A percentile compares a stretch with the other conserved stretches of the same genome.
These are phyloP conservation scores for Sussaba pulchella DNA, from an alignment of 2,888 invertebrate genomes.

Conservation along the genomic window DNA sequence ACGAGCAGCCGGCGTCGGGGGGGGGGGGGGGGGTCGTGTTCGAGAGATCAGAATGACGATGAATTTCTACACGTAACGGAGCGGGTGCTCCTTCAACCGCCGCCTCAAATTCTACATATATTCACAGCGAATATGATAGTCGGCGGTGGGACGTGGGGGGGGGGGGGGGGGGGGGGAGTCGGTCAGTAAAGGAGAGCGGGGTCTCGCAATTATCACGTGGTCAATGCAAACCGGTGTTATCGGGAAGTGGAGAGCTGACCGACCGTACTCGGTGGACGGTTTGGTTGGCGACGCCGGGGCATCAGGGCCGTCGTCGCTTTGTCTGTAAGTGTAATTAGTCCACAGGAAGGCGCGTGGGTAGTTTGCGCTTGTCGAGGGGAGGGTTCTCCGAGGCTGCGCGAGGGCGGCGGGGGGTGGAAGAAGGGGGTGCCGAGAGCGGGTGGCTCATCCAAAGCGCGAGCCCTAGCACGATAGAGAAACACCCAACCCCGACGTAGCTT, in stretches of 20 bases:
- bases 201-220: conserved; percentile 83
- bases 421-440: conserved; percentile 55
- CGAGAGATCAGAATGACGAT: conserved; percentile 22
- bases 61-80: conserved; percentile 33
- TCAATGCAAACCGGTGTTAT: conserved; percentile 82
- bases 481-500: conserved; percentile 69
- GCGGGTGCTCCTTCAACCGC: not conserved
- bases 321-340: conserved; percentile 84
- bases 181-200: no score
- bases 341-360: conserved; percentile 73
- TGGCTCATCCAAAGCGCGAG: conserved; percentile 68
- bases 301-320: conserved; percentile 77
- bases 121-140: conserved; percentile 40
- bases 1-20: no score
- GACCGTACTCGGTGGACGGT: conserved; percentile 45
- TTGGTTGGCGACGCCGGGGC: conserved; percentile 24
- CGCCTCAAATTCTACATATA: conserved; percentile 9
- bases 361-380: conserved; percentile 57
- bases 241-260: conserved; percentile 72
- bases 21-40: not conserved
- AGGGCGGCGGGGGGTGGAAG: conserved; percentile 48
- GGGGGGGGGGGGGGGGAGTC: conserved; percentile 18
- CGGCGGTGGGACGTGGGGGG: not conserved
- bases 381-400: no score
- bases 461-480: conserved; percentile 64